These are phyloP conservation scores for Metopolophium dirhodum DNA, from an alignment of 1,140 invertebrate species.

Conservation along the genomic window DNA sequence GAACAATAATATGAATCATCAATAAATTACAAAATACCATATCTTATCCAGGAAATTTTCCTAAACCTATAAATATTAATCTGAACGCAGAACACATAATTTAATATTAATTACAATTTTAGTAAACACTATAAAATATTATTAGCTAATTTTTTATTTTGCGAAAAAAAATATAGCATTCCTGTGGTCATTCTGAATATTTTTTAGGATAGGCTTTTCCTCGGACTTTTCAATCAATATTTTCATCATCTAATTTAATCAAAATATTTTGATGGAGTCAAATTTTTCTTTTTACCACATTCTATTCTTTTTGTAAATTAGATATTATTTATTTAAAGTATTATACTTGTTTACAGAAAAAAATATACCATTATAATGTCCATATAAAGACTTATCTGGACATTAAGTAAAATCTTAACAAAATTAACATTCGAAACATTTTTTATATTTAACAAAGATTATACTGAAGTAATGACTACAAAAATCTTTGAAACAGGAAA, in stretches of 20 bases:
- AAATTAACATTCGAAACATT: constrained; percentile 8
- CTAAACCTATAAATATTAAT: not conserved
- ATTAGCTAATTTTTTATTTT: not conserved
- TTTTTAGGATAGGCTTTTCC: not conserved
- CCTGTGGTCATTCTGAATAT: not conserved
- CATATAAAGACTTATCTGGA: not conserved
- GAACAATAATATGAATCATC: not conserved
- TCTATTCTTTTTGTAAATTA: not conserved
- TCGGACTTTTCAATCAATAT: no score
- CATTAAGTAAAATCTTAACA: not conserved
- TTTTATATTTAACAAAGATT: not conserved
- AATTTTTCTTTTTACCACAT: not conserved
- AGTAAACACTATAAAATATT: not conserved
- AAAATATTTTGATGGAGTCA: not conserved
- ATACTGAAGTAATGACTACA: constrained; percentile 10
- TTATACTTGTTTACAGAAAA: not conserved
- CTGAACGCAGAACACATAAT: no score
- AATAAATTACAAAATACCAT: not conserved
- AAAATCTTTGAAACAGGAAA: constrained; percentile 23
- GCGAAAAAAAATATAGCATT: not conserved
- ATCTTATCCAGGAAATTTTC: not conserved
- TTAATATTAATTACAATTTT: not conserved
- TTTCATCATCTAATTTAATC: not conserved
- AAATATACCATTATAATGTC: not conserved
- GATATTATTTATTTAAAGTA: not conserved